Percentiles rank a stretch among this genome's conserved stretches.
Evolutionary conservation across 2,888 invertebrate genomes (phyloP).

Genomic region (Drosophila nigritarsus): DNA sequence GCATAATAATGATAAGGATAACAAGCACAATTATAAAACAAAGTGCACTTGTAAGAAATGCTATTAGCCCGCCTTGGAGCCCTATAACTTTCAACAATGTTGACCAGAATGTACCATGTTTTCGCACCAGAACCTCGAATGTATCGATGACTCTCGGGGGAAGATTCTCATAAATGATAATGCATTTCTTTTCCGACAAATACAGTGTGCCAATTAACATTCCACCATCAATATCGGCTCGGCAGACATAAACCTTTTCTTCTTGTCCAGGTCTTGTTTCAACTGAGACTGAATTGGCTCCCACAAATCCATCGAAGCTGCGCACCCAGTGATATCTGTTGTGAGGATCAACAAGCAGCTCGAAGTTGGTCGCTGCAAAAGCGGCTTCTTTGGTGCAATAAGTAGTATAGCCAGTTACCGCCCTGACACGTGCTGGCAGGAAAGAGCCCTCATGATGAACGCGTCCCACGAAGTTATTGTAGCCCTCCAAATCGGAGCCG

Average conservation of each 20-base stretch:
- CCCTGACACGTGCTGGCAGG: slow-evolving; percentile 51
- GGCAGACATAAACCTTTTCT: slow-evolving; percentile 44
- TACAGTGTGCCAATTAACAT: slow-evolving; percentile 39
- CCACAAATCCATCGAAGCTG: slow-evolving; percentile 52
- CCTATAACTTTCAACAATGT: background rate
- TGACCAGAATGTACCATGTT: background rate
- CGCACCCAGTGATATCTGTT: slow-evolving; percentile 46
- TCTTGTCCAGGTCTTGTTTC: slow-evolving; percentile 29
- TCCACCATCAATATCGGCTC: slow-evolving; percentile 11
- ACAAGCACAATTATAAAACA: too few relatives aligned
- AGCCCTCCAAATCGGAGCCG: slow-evolving; percentile 47
- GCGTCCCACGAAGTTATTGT: slow-evolving; percentile 56
- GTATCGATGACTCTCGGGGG: slow-evolving; percentile 25
- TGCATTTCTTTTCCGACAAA: slow-evolving; percentile 16
- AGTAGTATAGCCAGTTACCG: slow-evolving; percentile 35
- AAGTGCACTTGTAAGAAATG: too few relatives aligned
- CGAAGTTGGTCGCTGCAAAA: background rate
- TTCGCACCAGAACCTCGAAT: slow-evolving; percentile 42
- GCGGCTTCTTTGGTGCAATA: slow-evolving; percentile 20
- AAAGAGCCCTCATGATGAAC: slow-evolving; percentile 7
- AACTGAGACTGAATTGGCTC: slow-evolving; percentile 46
- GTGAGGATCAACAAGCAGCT: slow-evolving; percentile 17
- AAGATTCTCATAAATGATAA: slow-evolving; percentile 17
- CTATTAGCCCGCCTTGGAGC: background rate
- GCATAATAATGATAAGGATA: background rate